Conservation (phyloP, 2,888 invertebrate species). For the Rhagium mordax region DNA sequence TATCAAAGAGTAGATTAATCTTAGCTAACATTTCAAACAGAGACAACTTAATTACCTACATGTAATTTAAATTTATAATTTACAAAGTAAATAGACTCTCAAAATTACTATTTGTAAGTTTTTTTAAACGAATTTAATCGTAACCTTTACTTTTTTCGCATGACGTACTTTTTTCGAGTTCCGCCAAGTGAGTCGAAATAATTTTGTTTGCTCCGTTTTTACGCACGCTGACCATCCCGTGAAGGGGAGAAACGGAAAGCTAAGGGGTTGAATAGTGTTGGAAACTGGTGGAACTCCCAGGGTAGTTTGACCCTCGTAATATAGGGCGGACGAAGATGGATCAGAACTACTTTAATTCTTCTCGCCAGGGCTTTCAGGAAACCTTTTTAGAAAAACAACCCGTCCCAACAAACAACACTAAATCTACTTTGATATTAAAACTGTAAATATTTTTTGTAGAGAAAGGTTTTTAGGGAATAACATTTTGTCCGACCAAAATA, state of each 20-base stretch:
- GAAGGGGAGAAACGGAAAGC: constrained; percentile 33
- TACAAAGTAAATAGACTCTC: neutral
- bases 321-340: constrained; percentile 52
- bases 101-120: neutral
- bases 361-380: constrained; percentile 47
- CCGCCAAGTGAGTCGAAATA: constrained; percentile 46
- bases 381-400: constrained; percentile 39
- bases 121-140: constrained; percentile 24
- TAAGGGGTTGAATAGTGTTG: constrained; percentile 49
- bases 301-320: constrained; percentile 49
- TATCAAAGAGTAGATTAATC: no score
- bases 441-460: constrained; percentile 24
- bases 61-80: constrained; percentile 4
- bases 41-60: neutral
- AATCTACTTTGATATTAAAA: constrained; percentile 32
- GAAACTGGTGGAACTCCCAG: constrained; percentile 43
- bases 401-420: constrained; percentile 27
- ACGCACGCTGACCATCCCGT: constrained; percentile 29
- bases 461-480: neutral
- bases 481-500: neutral
- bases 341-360: constrained; percentile 52
- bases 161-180: constrained; percentile 33
- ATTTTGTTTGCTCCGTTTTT: constrained; percentile 39
- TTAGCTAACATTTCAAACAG: no score
- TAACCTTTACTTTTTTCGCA: constrained; percentile 29